Base-by-base conservation (phyloP, 2,888 invertebrate species). In the Lottia gigantea region DNA sequence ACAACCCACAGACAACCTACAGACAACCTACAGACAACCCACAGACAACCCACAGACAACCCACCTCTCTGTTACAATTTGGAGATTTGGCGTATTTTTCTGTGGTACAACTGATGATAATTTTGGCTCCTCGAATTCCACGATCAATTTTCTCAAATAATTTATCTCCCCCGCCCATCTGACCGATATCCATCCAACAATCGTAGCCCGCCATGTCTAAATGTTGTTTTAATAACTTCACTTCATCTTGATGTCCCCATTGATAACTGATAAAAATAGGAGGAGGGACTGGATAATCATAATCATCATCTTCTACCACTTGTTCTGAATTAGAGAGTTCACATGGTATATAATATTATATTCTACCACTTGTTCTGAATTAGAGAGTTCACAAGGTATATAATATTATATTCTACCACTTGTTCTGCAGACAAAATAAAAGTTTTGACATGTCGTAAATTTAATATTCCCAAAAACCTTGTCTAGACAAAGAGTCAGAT, bases 131-230 rank as follows among this genome's bases (percentile, higher is more conserved):
- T 62, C 85, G 66, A 63, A 87, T 82, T 12, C 87, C 87, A 25
- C 73, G 67, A 74, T 87, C 87, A 47, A 87, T 87, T 73, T 86
- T 86, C 61, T 80, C 80, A 73, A 83, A 86, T 61, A 87, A 77
- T 70, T 86, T 87, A 74, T 87, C 87, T 31, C 87, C 87, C 0
- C 87, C 87, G 19, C 87, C 87, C 86, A 87, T 87, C 75, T 87
- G 85, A 47, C 87, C 87, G 31, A 85, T 80, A 75, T 87, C 87
- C 82, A 87, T 82, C 87, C 87, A 87, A 71, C 85, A 83, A 26
- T 79, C 76, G 70, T 81, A 86, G 4, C 86, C 86, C 11, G 86
- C 86, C 83, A 81, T 81, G 63, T 80, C 79, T 62, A 86, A 78
- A 71, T 87, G 86, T 16, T 82, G 76, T 61, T 79, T 76, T 40